Evolutionary conservation across 23 tunicate species (phyloP).

Genomic region (Trididemnum nubilum): DNA sequence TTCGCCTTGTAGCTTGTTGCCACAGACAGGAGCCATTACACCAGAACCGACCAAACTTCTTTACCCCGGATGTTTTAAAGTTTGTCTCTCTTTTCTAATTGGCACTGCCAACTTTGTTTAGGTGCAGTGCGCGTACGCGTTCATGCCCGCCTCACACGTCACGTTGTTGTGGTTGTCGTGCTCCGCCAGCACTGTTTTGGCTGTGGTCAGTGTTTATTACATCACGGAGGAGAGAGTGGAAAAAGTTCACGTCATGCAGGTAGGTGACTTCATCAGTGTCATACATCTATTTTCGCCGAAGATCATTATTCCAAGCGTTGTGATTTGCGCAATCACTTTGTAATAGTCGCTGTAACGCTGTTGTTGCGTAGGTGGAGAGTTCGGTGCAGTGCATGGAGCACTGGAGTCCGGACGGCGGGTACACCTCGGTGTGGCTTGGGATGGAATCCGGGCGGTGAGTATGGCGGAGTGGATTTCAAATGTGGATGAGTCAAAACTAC

Average conservation of each 20-base stretch:
- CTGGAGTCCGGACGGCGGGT: conserved; percentile 60
- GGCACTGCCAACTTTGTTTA: conserved; percentile 5
- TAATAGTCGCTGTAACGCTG: too few species aligned
- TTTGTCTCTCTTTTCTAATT: not conserved
- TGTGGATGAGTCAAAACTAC: too few species aligned
- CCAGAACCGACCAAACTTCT: too few species aligned
- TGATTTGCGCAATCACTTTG: too few species aligned
- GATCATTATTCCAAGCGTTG: too few species aligned
- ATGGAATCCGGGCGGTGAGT: conserved; percentile 94
- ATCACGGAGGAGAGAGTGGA: conserved; percentile 67
- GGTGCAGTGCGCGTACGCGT: conserved; percentile 88
- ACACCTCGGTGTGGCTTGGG: conserved; percentile 82
- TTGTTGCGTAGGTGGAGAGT: conserved; percentile 65
- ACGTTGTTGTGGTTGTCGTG: conserved; percentile 89
- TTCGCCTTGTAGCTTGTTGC: too few species aligned
- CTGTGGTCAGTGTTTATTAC: conserved; percentile 87
- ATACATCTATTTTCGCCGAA: too few species aligned
- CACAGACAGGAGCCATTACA: too few species aligned
- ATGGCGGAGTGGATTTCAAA: not conserved
- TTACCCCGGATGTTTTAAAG: too few species aligned
- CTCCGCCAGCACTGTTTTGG: conserved; percentile 64
- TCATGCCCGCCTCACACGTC: conserved; percentile 62
- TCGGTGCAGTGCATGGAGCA: conserved; percentile 92
- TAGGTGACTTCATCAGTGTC: conserved; percentile 20
- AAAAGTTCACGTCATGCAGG: conserved; percentile 95